A percentile compares a stretch with the other conserved stretches of the same genome.
These are phyloP conservation scores for Drosophila mulleri DNA, from an alignment of 2,888 invertebrate genomes.

Conservation along the genomic window DNA sequence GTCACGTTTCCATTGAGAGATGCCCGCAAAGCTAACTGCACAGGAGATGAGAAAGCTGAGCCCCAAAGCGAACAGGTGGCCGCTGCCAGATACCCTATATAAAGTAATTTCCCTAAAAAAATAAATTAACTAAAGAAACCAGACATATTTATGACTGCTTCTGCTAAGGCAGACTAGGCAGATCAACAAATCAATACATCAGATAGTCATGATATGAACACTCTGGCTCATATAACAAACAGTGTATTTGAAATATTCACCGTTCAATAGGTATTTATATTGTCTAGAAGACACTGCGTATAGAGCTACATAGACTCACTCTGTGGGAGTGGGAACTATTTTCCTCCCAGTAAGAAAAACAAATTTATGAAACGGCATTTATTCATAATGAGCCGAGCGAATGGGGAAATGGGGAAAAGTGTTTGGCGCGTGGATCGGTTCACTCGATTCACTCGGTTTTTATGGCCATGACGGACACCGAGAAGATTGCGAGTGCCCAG, in stretches of 20 bases:
- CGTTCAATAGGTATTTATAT: conserved; percentile 17
- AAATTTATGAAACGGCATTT: conserved; percentile 79
- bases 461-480: conserved; percentile 41
- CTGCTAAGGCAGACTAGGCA: no score
- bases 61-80: conserved; percentile 14
- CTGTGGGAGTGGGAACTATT: neutral
- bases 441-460: conserved; percentile 58
- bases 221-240: neutral
- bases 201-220: no score
- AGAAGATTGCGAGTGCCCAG: conserved; percentile 36
- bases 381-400: conserved; percentile 74
- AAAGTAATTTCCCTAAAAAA: neutral
- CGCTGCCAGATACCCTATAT: conserved; percentile 3
- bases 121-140: neutral
- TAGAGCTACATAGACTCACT: neutral
- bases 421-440: conserved; percentile 68
- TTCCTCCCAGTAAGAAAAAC: conserved; percentile 45
- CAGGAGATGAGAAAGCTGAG: conserved; percentile 43
- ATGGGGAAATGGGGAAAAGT: conserved; percentile 61
- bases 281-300: neutral
- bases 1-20: conserved; percentile 70
- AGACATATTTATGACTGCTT: no score
- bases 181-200: no score
- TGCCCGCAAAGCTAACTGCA: conserved; percentile 37
- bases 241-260: neutral